Conservation (phyloP, 1,140 invertebrate genomes). For the Antheraea mylitta region DNA sequence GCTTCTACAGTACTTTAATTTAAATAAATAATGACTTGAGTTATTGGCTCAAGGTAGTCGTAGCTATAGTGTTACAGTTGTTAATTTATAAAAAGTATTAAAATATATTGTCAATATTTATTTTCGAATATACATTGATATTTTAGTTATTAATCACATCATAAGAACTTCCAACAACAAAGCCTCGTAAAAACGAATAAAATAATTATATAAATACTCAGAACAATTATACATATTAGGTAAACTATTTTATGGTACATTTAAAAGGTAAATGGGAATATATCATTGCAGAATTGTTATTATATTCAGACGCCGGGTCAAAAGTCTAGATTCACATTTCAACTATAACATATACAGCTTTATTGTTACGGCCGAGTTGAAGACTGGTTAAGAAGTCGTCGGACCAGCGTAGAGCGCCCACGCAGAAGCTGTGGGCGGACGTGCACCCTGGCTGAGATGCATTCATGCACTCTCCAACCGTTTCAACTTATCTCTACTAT, state of each 20-base stretch:
- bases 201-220: too few species aligned
- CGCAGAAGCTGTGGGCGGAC: conserved; percentile 26
- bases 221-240: neutral
- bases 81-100: neutral
- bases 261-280: too few species aligned
- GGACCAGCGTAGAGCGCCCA: conserved; percentile 19
- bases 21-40: conserved; percentile 38
- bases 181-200: too few species aligned
- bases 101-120: neutral
- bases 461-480: conserved; percentile 18
- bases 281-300: neutral
- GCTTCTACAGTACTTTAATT: conserved; percentile 38
- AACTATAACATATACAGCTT: conserved; percentile 20
- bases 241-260: neutral
- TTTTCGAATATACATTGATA: too few species aligned
- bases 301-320: neutral
- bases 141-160: too few species aligned
- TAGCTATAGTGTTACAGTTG: neutral
- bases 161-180: too few species aligned
- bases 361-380: conserved; percentile 22
- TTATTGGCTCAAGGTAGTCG: conserved; percentile 19
- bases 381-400: conserved; percentile 28
- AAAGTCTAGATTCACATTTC: conserved; percentile 1
- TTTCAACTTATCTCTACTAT: conserved; percentile 4
- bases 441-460: conserved; percentile 7